phyloP scores from a whole-genome alignment of 1,140 invertebrate species.

The Sycobia sp. region DNA sequence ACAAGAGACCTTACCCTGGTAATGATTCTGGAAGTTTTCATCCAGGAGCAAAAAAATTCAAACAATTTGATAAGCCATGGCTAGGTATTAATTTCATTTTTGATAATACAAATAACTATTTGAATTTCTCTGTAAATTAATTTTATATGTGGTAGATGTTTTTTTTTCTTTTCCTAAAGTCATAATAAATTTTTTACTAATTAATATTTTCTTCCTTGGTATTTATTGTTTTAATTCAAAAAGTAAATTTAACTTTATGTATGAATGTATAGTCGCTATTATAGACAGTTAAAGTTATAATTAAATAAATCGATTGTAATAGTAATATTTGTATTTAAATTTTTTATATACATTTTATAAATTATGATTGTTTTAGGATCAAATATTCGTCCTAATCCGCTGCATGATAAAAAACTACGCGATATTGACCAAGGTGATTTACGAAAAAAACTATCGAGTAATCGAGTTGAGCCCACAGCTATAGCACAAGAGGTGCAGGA shows the following conservation, averaged over 20 bases:
- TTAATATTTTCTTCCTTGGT: not conserved
- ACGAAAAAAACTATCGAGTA: slow-evolving; percentile 47
- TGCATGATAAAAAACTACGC: slow-evolving; percentile 47
- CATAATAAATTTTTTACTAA: too few relatives aligned
- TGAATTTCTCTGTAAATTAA: too few relatives aligned
- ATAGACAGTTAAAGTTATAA: too few relatives aligned
- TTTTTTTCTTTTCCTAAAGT: too few relatives aligned
- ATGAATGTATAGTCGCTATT: too few relatives aligned
- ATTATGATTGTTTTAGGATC: slow-evolving; percentile 25
- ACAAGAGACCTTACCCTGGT: slow-evolving; percentile 28
- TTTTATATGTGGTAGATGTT: too few relatives aligned
- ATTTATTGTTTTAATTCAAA: too few relatives aligned
- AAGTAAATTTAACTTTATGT: too few relatives aligned
- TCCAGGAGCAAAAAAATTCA: slow-evolving; percentile 29
- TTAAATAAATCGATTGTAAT: too few relatives aligned
- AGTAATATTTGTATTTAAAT: too few relatives aligned
- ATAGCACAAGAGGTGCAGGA: slow-evolving; percentile 51
- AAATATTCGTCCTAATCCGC: slow-evolving; percentile 25
- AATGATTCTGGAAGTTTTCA: slow-evolving; percentile 17
- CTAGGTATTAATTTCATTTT: slow-evolving; percentile 20
- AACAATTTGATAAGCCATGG: slow-evolving; percentile 24
- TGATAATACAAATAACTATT: too few relatives aligned
- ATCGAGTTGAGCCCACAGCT: slow-evolving; percentile 40
- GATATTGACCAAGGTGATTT: slow-evolving; percentile 47
- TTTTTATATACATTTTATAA: too few relatives aligned